Base-by-base conservation (phyloP, 1,140 invertebrate genomes). In the Dinoponera quadriceps region DNA sequence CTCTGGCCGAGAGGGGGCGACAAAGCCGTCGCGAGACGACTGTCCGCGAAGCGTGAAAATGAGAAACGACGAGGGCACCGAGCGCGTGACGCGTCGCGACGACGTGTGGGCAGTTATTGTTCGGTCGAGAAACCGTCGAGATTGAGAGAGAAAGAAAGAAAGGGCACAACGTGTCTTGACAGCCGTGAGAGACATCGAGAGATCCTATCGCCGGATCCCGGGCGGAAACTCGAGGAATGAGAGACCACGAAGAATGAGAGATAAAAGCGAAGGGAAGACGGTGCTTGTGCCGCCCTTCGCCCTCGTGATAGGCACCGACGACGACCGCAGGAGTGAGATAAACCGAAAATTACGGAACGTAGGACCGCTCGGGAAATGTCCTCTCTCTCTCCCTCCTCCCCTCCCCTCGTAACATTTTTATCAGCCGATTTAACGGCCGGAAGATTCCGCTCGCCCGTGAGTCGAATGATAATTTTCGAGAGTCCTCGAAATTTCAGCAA, bases 41-140 rank as follows among this genome's bases (percentile, higher is more conserved):
- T 20, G 48, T 83, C 44, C 16, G 66, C 57, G n/a, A 38, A 72
- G 87, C 73, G 87, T 84, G 87, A 89, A 89, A 88, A 86, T 89
- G 87, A 88, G 81, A 85, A 88, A 89, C 63, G 87, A 85, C 7
- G 71, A 75, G 68, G 59, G 63, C n/a, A 55, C 22, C 22, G 16
- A 9, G 33, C 27, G 13, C 49, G 16, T 51, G 83, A 85, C 62
- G 44, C 63, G 38, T 44, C 65, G 77, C 20, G 49, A 27, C 48
- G 59, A 75, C 71, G 65, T 38, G 62, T 84, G 83, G 65, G 18
- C 77, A 73, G 77, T 88, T 87, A 88, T 87, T 88, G 87, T 88
- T 85, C 82, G 49, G 57, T 20, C 71, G 74, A 73, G 85, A 72
- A 75, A 38, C 16, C 73, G 57, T 7, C 5, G 73, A 83, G 87